Conservation (phyloP, 1,140 invertebrate species). For the Eurosta solidaginis region DNA sequence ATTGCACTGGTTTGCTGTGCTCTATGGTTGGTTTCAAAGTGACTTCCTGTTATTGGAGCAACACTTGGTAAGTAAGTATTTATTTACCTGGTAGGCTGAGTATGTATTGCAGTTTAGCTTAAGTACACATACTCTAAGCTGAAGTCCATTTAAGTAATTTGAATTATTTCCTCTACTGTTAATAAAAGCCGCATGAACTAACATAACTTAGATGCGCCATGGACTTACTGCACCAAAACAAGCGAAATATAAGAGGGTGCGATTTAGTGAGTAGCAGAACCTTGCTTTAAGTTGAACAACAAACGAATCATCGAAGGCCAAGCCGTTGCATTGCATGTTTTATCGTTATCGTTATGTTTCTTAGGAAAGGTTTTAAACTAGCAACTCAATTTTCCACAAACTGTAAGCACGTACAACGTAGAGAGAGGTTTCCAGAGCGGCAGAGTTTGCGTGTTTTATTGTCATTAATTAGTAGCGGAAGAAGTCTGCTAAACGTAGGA, state of each 20-base stretch:
- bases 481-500: neutral
- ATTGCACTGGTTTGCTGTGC: neutral
- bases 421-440: neutral
- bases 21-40: neutral
- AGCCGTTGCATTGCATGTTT: neutral
- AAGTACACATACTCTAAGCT: conserved; percentile 2
- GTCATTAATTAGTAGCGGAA: conserved; percentile 14
- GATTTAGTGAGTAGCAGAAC: neutral
- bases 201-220: neutral
- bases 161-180: conserved; percentile 20
- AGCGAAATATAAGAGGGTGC: neutral
- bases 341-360: neutral
- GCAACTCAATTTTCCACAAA: conserved; percentile 3
- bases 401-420: neutral
- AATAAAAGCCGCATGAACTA: conserved; percentile 1
- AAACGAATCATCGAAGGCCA: neutral
- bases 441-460: conserved; percentile 8
- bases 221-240: no score
- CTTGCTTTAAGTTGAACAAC: neutral
- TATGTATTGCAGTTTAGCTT: neutral
- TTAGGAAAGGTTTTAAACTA: neutral
- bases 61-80: no score
- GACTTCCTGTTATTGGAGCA: neutral
- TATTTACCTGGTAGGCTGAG: neutral
- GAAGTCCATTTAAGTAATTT: conserved; percentile 19